phyloP scores from a whole-genome alignment of 2,797 vertebrate species.

The Sorex maritimensis region DNA sequence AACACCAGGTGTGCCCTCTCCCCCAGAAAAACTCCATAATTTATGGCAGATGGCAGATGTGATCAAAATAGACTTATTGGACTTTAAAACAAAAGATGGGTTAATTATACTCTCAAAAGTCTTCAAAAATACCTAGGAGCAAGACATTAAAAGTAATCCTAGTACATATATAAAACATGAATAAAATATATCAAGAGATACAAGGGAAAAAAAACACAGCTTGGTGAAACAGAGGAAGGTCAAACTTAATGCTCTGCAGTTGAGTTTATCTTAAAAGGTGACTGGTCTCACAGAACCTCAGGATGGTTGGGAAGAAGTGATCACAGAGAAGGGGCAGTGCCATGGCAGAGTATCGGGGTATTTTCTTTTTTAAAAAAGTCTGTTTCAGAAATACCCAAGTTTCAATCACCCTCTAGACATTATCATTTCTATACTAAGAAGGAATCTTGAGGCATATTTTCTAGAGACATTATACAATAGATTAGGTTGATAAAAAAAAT shows the following conservation, averaged over 20 bases:
- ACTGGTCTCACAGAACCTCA: not conserved
- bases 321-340: not conserved
- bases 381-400: not conserved
- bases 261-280: not conserved
- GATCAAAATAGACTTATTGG: not conserved
- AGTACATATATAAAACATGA: not conserved
- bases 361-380: not conserved
- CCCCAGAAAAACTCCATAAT: no score
- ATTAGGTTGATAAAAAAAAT: no score
- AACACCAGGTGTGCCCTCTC: no score
- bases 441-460: not conserved
- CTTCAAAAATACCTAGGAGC: not conserved
- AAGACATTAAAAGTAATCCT: not conserved
- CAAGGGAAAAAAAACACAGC: not conserved
- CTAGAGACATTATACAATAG: not conserved
- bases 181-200: not conserved
- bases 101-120: not conserved
- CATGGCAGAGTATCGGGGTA: not conserved
- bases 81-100: not conserved
- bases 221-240: not conserved
- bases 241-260: not conserved
- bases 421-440: not conserved
- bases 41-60: not conserved
- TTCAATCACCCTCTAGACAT: not conserved
- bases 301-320: not conserved